These are phyloP conservation scores for Spisula solida DNA, from an alignment of 2,888 invertebrate genomes.

Conservation along the genomic window DNA sequence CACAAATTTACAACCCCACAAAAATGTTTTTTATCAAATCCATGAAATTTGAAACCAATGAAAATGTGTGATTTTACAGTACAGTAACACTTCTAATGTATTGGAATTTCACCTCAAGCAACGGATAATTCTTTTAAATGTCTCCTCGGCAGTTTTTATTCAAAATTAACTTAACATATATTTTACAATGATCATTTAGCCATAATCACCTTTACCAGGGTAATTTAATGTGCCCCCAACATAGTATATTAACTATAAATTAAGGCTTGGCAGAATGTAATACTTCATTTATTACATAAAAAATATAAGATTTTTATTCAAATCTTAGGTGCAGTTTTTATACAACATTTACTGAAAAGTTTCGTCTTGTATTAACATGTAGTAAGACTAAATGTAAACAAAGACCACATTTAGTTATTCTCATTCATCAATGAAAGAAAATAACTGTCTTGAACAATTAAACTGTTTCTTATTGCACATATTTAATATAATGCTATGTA, in stretches of 20 bases:
- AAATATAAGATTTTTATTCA: not conserved
- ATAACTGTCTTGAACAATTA: too few relatives aligned
- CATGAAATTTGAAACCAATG: too few relatives aligned
- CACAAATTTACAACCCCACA: too few relatives aligned
- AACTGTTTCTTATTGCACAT: too few relatives aligned
- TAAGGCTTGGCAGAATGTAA: not conserved
- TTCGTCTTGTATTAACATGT: too few relatives aligned
- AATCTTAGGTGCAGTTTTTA: not conserved
- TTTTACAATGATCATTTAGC: conserved; percentile 3
- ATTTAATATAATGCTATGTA: too few relatives aligned
- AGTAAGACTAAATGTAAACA: too few relatives aligned
- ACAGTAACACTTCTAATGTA: not conserved
- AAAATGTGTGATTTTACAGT: too few relatives aligned
- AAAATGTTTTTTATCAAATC: too few relatives aligned
- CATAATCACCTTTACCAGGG: not conserved
- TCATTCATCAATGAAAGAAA: too few relatives aligned
- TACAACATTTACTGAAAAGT: not conserved
- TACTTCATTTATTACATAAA: not conserved
- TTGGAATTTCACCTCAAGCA: not conserved
- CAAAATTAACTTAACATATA: not conserved
- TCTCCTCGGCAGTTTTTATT: not conserved
- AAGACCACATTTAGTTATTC: too few relatives aligned
- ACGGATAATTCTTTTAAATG: not conserved
- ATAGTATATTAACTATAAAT: not conserved
- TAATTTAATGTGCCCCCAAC: not conserved